Evolutionary conservation across 1,140 invertebrate genomes (phyloP).

Genomic region (Rhyzopertha dominica): DNA sequence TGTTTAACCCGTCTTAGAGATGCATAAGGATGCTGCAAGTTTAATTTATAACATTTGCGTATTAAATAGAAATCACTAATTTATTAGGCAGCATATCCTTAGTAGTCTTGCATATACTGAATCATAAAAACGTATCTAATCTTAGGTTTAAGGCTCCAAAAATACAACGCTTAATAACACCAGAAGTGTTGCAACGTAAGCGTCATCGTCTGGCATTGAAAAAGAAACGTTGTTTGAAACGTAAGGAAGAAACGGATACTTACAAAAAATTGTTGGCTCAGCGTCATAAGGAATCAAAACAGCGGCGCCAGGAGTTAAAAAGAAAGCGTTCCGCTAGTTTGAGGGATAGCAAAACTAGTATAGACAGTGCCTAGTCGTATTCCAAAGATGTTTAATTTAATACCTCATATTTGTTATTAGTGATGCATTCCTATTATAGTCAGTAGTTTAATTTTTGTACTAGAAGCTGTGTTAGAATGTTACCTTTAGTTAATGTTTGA

Average conservation of each 20-base stretch:
- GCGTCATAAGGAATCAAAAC: slow-evolving; percentile 63
- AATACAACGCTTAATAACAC: slow-evolving; percentile 73
- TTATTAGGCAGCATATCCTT: no score
- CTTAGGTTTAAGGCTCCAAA: slow-evolving; percentile 67
- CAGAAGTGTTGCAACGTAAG: slow-evolving; percentile 64
- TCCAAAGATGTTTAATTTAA: not conserved
- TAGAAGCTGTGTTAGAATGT: not conserved
- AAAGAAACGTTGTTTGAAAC: slow-evolving; percentile 61
- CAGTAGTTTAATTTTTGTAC: not conserved
- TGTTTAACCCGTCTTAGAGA: no score
- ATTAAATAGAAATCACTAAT: no score
- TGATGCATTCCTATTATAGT: slow-evolving; percentile 3
- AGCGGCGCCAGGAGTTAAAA: slow-evolving; percentile 19
- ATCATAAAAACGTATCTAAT: no score
- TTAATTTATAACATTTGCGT: no score
- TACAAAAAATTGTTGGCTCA: slow-evolving; percentile 78
- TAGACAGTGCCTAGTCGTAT: slow-evolving; percentile 13
- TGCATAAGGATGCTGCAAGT: no score
- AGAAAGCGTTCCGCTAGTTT: slow-evolving; percentile 20
- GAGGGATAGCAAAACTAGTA: slow-evolving; percentile 18
- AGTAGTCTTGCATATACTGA: no score
- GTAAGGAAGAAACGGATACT: slow-evolving; percentile 69
- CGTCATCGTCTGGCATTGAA: slow-evolving; percentile 71
- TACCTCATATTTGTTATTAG: slow-evolving; percentile 2
- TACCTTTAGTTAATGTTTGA: not conserved